Evolutionary conservation across 2,888 invertebrate species (phyloP).

Genomic region (Ichneumoninae sp.): DNA sequence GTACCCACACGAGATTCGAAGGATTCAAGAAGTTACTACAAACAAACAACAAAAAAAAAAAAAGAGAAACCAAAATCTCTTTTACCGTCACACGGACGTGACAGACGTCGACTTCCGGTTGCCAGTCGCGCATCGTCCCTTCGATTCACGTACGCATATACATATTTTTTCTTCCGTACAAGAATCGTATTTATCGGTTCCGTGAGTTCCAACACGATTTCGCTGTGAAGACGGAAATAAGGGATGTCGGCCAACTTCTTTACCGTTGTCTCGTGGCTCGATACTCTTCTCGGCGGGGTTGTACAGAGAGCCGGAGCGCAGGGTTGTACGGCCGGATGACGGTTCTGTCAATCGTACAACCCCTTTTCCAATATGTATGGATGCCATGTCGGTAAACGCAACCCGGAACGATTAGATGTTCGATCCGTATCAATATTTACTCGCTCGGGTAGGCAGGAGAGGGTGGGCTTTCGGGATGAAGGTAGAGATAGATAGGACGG

Average conservation of each 20-base stretch:
- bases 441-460: conserved; percentile 66
- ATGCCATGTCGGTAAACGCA: conserved; percentile 78
- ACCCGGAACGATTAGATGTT: conserved; percentile 81
- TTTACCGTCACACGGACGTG: neutral
- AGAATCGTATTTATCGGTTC: neutral
- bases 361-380: conserved; percentile 71
- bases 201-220: conserved; percentile 3
- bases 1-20: neutral
- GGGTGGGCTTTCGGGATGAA: conserved; percentile 35
- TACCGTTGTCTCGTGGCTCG: conserved; percentile 25
- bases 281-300: neutral
- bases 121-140: neutral
- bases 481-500: conserved; percentile 46
- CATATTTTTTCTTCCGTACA: no score
- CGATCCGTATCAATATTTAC: conserved; percentile 83
- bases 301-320: conserved; percentile 12
- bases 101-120: neutral
- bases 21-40: neutral
- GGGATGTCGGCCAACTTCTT: neutral
- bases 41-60: neutral
- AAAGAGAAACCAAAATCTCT: neutral
- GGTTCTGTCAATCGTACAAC: conserved; percentile 64
- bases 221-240: neutral
- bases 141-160: neutral
- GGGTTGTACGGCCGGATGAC: conserved; percentile 57